Conservation (phyloP, 2,113 vertebrate genomes). For the Chaetorhynchus papuensis region DNA sequence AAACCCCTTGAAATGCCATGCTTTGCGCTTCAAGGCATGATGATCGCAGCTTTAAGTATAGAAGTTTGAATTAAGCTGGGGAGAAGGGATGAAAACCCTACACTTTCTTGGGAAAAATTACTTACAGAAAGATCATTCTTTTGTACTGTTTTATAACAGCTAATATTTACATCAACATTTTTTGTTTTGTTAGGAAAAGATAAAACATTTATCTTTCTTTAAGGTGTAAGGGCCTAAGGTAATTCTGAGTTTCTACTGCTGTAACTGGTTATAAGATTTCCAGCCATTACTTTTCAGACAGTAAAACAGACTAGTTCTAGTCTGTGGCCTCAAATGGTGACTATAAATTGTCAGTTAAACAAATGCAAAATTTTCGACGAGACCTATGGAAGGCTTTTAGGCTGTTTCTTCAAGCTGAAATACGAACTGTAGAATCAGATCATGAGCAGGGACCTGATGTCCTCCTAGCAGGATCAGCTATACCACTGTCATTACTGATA, state of each 20-base stretch:
- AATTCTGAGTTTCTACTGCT: not conserved
- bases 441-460: not conserved
- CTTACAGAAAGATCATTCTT: not conserved
- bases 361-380: not conserved
- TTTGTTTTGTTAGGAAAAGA: not conserved
- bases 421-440: not conserved
- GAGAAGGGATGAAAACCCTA: fast-evolving
- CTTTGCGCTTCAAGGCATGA: not conserved
- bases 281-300: not conserved
- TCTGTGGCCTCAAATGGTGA: not conserved
- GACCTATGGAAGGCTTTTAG: not conserved
- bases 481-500: not conserved
- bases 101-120: not conserved
- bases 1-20: not conserved
- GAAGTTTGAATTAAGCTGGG: not conserved
- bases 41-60: not conserved
- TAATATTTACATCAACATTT: not conserved
- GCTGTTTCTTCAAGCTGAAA: not conserved
- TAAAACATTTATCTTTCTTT: not conserved
- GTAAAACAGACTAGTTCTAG: not conserved
- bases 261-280: not conserved
- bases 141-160: not conserved
- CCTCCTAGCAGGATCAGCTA: not conserved
- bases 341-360: not conserved
- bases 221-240: not conserved